Base-by-base conservation (phyloP, 2,888 invertebrate genomes). In the Catocala nupta region DNA sequence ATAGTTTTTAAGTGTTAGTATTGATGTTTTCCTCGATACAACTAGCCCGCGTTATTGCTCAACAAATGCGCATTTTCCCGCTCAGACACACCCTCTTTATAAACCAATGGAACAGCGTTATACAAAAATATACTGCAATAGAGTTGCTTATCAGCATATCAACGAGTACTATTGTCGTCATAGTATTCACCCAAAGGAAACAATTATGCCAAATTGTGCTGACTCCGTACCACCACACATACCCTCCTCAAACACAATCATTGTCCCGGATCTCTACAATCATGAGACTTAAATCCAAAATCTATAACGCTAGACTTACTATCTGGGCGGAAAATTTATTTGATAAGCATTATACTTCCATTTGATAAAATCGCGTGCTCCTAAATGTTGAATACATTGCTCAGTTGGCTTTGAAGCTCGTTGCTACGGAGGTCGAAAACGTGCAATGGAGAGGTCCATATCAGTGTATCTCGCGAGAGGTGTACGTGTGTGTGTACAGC, bases 231-330 rank as follows among this genome's bases (percentile, higher is more conserved):
- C 49, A 47, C 48, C 36, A 5, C 3, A 33, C 49, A 49, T 12
- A 11, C 9, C 54, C 51, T 45, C 11, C 39, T 11, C 36, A 25
- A 51, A 76, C 69, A 77, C 79, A 68, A 81, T 80, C 72, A 81
- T 82, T 84, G 80, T 73, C 81, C 81, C 76, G 81, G 79, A 84
- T 84, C 83, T 84, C 75, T 84, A 83, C 82, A 81, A 85, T 81
- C 82, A 79, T 78, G 81, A 81, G 81, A 81, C 82, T 85, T 84
- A 85, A 90, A 89, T 88, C 90, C 88, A 90, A 91, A 91, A 91
- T 91, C 92, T 91, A 91, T 91, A 91, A 87, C 82, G 86, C 84
- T 88, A 88, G 88, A 83, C 87, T 86, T 84, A 83, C 85, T 87
- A 90, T 89, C 86, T 84, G 85, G 82, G 83, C 82, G 86, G 87